A percentile compares a stretch with the other conserved stretches of the same genome.
Evolutionary conservation across 1,140 invertebrate species (phyloP).

Genomic region (Copidosoma floridanum): DNA sequence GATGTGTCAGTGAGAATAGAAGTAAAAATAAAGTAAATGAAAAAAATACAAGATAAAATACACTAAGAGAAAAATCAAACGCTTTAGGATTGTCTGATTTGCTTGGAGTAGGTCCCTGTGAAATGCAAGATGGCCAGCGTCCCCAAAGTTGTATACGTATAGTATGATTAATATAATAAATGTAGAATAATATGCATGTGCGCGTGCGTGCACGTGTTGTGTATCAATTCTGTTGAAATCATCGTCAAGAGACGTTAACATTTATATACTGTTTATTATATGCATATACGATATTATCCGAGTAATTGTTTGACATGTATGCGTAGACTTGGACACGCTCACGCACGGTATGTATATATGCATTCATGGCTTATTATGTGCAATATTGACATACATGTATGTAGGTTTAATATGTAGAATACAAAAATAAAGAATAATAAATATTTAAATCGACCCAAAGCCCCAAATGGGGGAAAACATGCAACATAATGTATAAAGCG

Average conservation of each 20-base stretch:
- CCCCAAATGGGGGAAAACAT: slow-evolving; percentile 50
- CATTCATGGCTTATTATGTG: too few relatives aligned
- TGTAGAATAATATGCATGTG: slow-evolving; percentile 41
- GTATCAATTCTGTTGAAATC: slow-evolving; percentile 12
- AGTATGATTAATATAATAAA: slow-evolving; percentile 44
- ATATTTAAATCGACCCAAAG: slow-evolving; percentile 43
- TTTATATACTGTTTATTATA: slow-evolving; percentile 13
- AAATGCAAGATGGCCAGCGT: slow-evolving; percentile 58
- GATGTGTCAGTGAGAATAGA: slow-evolving; percentile 1
- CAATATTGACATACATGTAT: slow-evolving; percentile 28
- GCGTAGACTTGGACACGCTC: slow-evolving; percentile 42
- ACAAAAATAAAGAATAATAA: slow-evolving; percentile 29
- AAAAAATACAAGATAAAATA: slow-evolving; percentile 27
- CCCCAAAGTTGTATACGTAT: slow-evolving; percentile 51
- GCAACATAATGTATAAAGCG: slow-evolving; percentile 53
- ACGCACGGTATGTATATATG: slow-evolving; percentile 19
- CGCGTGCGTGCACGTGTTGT: slow-evolving; percentile 37
- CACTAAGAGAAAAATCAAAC: slow-evolving; percentile 52
- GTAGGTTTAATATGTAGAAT: slow-evolving; percentile 18
- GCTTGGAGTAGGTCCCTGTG: slow-evolving; percentile 56
- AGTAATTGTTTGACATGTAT: slow-evolving; percentile 30
- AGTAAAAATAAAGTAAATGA: slow-evolving; percentile 10
- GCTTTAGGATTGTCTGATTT: slow-evolving; percentile 57
- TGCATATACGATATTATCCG: slow-evolving; percentile 6
- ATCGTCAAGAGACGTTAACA: slow-evolving; percentile 27